These are phyloP conservation scores for Cynoglossus semilaevis DNA, from an alignment of 2,113 vertebrate species.

Conservation along the genomic window DNA sequence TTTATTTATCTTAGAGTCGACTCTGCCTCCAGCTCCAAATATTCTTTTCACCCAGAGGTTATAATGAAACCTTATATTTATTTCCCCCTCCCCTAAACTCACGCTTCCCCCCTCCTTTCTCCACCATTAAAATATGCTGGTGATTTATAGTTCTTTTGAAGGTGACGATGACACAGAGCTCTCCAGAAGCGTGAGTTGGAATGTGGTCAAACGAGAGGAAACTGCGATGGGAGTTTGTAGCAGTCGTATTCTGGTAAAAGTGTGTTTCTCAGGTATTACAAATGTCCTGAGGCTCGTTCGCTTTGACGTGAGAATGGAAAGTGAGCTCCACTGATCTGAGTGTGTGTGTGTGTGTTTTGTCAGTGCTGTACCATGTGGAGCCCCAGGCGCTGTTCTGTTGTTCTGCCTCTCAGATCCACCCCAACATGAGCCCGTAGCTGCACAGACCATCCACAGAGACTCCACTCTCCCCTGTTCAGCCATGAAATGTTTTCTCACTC, in stretches of 20 bases:
- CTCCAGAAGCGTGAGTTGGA: neutral
- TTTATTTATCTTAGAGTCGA: too few relatives aligned
- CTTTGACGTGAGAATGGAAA: slow-evolving; percentile 38
- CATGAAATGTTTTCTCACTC: slow-evolving; percentile 33
- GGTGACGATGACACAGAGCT: neutral
- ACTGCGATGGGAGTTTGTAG: neutral
- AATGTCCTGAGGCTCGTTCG: slow-evolving; percentile 6
- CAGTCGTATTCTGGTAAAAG: neutral
- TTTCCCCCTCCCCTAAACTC: neutral
- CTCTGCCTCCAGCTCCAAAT: too few relatives aligned
- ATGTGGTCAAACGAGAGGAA: neutral
- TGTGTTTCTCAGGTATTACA: slow-evolving; percentile 9
- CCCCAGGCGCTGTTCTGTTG: slow-evolving; percentile 45
- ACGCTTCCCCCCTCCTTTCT: neutral
- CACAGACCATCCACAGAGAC: slow-evolving; percentile 24
- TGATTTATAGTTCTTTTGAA: slow-evolving; percentile 1
- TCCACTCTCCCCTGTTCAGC: slow-evolving; percentile 9
- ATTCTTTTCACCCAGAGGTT: too few relatives aligned
- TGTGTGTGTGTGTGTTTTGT: slow-evolving; percentile 39
- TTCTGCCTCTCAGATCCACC: slow-evolving; percentile 23
- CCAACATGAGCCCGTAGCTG: slow-evolving; percentile 17
- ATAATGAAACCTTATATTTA: too few relatives aligned
- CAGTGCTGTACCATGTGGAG: slow-evolving; percentile 41
- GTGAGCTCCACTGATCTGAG: slow-evolving; percentile 1
- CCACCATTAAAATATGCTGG: too few relatives aligned